Base-by-base conservation (phyloP, 2,113 vertebrate species). In the Chaetops frenatus region DNA sequence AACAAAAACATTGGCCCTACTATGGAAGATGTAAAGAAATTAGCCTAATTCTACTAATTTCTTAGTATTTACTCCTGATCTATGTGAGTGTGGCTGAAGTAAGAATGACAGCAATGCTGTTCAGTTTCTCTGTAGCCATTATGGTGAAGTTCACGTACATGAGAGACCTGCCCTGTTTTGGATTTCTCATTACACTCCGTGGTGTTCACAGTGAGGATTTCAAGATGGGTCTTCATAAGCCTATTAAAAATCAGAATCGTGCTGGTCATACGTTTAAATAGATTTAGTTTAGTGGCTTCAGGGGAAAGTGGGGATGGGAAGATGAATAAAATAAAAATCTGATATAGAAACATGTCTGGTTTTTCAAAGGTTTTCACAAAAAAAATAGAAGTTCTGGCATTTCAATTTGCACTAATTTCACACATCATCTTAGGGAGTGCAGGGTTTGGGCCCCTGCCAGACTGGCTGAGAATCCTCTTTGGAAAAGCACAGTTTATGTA, bases 331-430 rank as follows among this genome's bases (percentile, higher is more conserved):
- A 71, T 82, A 88, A 83, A 95, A 94, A 93, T 92, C 82, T 24
- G 4, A 53, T 81, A 12, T 3, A 76, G 70, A 67, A 96, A 90
- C 28, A 45, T 33, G 79, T 91, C 72, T 74, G 57, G 66, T 92
- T 90, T 96, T 95, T 88, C 81, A 91, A 94, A 95, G 91, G 57
- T 54, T 94, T 95, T 88, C 12, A 36, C n/a, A 80, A 79, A 78
- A 92, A 67, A 74, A 65, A n/a, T 7, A 33, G 40, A 81, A 94
- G 36, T 96, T 96, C 80, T 95, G 70, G 62, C 90, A 87, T 97
- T 97, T 92, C 72, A 61, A 92, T 95, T 96, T 96, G 57, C 87
- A 73, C 91, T 91, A 69, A 95, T 96, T 96, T 97, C 95, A 88
- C 92, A 97, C 88, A 65, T 96, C 88, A 84, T 96, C 93, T 94